Evolutionary conservation across 2,888 invertebrate genomes (phyloP).

Genomic region (Plutella xylostella): DNA sequence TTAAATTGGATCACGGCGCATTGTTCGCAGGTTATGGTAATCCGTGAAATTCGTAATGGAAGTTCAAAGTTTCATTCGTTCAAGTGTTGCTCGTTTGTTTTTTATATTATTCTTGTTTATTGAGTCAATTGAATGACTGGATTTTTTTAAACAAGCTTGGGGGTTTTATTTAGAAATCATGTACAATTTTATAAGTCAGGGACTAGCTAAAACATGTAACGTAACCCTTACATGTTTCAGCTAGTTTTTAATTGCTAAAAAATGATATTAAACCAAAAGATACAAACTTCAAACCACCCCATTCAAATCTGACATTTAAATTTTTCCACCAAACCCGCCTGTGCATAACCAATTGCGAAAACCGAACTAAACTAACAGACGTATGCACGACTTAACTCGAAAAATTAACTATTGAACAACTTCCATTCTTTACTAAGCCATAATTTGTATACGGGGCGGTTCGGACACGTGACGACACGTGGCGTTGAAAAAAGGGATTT

Average conservation of each 20-base stretch:
- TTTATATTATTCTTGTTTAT: too few relatives aligned
- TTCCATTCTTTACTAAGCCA: constrained; percentile 42
- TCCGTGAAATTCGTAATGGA: constrained; percentile 27
- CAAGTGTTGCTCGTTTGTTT: too few relatives aligned
- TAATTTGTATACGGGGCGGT: constrained; percentile 55
- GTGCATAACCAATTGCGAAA: constrained; percentile 8
- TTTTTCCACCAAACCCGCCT: constrained; percentile 6
- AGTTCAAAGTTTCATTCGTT: constrained; percentile 40
- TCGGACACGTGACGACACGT: not conserved
- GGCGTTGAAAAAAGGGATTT: not conserved
- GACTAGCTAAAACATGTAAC: too few relatives aligned
- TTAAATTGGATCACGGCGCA: constrained; percentile 56
- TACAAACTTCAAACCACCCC: not conserved
- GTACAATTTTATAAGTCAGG: too few relatives aligned
- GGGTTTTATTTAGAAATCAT: too few relatives aligned
- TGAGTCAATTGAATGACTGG: too few relatives aligned
- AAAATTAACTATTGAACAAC: constrained; percentile 33
- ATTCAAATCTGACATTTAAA: constrained; percentile 9
- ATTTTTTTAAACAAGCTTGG: too few relatives aligned
- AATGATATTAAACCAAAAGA: not conserved
- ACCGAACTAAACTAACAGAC: constrained; percentile 52
- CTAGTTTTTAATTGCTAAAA: too few relatives aligned
- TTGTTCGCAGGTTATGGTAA: constrained; percentile 47
- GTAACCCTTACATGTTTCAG: too few relatives aligned
- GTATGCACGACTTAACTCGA: constrained; percentile 53